Evolutionary conservation across 2,113 vertebrate genomes (phyloP).

Genomic region (Hepsetus odoe): DNA sequence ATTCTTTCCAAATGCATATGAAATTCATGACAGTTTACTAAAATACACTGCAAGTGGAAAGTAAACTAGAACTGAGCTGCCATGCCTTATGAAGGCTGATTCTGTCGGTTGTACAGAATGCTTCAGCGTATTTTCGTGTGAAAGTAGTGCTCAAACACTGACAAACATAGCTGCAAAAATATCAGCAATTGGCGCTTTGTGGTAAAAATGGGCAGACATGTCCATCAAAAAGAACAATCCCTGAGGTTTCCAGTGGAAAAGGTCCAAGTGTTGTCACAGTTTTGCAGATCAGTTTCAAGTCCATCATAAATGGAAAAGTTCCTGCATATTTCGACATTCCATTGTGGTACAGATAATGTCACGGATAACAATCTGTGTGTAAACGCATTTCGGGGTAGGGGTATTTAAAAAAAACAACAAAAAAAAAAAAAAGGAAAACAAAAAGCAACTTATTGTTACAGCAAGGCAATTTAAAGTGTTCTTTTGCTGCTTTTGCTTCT

Average conservation of each 20-base stretch:
- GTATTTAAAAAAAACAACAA: background rate
- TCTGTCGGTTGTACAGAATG: conserved; percentile 31
- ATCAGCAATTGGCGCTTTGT: conserved; percentile 47
- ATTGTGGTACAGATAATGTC: conserved; percentile 32
- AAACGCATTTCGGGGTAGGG: background rate
- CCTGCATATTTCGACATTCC: conserved; percentile 41
- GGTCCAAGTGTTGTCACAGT: conserved; percentile 52
- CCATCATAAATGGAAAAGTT: conserved; percentile 37
- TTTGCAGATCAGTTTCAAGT: conserved; percentile 49
- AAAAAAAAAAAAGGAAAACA: background rate
- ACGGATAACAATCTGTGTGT: conserved; percentile 4
- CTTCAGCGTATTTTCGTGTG: conserved; percentile 7
- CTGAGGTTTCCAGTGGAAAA: conserved; percentile 51
- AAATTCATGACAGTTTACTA: conserved; percentile 40
- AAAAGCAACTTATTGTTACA: background rate
- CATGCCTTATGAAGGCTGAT: conserved; percentile 43
- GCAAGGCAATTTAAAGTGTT: background rate
- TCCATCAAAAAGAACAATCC: conserved; percentile 38
- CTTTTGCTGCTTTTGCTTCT: background rate
- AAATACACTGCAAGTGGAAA: conserved; percentile 44
- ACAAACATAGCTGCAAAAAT: conserved; percentile 47
- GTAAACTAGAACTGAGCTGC: conserved; percentile 42
- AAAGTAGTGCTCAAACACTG: conserved; percentile 28
- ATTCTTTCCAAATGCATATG: conserved; percentile 42
- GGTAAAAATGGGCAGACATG: conserved; percentile 33